phyloP scores from a whole-genome alignment of 2,113 vertebrate genomes.

The Emydocephalus ijimae region DNA sequence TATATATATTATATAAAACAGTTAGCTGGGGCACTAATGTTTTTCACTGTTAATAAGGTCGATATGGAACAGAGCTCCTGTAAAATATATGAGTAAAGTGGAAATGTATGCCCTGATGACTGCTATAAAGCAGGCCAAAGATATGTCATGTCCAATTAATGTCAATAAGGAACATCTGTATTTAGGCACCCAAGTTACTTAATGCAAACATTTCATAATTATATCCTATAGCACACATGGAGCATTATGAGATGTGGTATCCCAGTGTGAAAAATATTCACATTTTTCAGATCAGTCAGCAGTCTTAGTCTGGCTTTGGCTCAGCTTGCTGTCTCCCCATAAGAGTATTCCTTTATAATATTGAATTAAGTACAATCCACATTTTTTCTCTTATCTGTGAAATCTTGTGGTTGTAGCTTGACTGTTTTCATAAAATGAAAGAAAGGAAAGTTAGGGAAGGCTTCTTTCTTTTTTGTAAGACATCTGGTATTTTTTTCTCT shows the following conservation, averaged over 20 bases:
- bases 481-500: conserved; percentile 57
- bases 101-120: conserved; percentile 66
- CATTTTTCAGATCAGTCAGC: conserved; percentile 80
- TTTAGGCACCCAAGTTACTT: conserved; percentile 75
- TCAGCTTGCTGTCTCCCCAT: conserved; percentile 65
- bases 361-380: conserved; percentile 76
- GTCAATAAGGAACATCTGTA: conserved; percentile 82
- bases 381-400: conserved; percentile 79
- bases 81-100: conserved; percentile 63
- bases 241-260: conserved; percentile 75
- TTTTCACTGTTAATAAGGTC: conserved; percentile 60
- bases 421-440: conserved; percentile 78
- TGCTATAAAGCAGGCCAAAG: conserved; percentile 76
- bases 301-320: conserved; percentile 72
- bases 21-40: conserved; percentile 57
- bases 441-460: conserved; percentile 69
- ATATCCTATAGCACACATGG: conserved; percentile 70
- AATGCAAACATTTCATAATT: conserved; percentile 80
- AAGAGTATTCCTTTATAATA: conserved; percentile 76
- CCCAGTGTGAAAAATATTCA: conserved; percentile 77
- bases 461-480: conserved; percentile 49
- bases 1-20: conserved; percentile 52
- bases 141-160: conserved; percentile 79
- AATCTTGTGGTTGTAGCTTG: conserved; percentile 76
- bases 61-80: conserved; percentile 73